These are phyloP conservation scores for Strix aluco DNA, from an alignment of 2,113 vertebrate species.

Conservation along the genomic window DNA sequence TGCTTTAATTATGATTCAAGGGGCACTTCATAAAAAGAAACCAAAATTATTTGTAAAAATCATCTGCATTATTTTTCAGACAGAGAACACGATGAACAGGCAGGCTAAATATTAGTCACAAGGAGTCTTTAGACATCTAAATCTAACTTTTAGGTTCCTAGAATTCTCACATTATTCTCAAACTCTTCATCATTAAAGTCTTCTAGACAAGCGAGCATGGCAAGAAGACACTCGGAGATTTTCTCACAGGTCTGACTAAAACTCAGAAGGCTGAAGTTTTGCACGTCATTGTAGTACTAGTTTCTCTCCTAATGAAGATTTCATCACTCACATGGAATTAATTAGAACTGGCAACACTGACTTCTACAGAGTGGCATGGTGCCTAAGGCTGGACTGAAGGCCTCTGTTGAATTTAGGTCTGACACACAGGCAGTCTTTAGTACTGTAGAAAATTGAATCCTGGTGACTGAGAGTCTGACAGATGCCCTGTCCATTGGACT, in stretches of 20 bases:
- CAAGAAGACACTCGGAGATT: neutral
- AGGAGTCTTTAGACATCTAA: neutral
- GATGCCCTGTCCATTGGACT: neutral
- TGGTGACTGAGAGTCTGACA: neutral
- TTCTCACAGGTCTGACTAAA: neutral
- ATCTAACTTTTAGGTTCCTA: neutral
- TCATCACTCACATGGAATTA: neutral
- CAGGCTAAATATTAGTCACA: neutral
- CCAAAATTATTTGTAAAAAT: neutral
- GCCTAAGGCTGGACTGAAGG: neutral
- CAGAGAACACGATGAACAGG: neutral
- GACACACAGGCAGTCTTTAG: neutral
- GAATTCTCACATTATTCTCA: neutral
- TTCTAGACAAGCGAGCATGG: neutral
- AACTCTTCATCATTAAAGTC: neutral
- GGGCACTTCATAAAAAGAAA: neutral
- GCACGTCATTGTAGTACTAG: neutral
- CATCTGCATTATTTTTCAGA: neutral
- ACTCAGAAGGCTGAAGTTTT: neutral
- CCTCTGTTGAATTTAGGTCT: neutral
- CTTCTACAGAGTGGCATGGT: neutral
- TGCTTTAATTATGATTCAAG: neutral
- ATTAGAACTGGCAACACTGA: neutral
- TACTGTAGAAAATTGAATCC: neutral
- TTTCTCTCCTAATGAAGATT: slow-evolving; percentile 1